Conservation (phyloP, 2,113 vertebrate species). For the human region GRCh38 chr21:24911501-24912000, state of each 20-base stretch:
- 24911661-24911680: not conserved
- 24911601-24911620: slow-evolving; percentile 2
- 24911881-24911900: not conserved
- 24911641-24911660: not conserved
- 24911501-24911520: slow-evolving; percentile 58
- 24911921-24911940: not conserved
- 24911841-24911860: not conserved
- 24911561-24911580: slow-evolving; percentile 45
- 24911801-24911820: not conserved
- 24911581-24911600: slow-evolving; percentile 18
- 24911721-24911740: not conserved
- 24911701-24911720: not conserved
- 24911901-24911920: not conserved
- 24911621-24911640: not conserved
- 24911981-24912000: not conserved
- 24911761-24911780: not conserved
- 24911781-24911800: not conserved
- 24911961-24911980: not conserved
- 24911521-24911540: slow-evolving; percentile 54
- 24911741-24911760: not conserved
- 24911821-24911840: not conserved
- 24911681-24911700: not conserved
- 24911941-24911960: not conserved
- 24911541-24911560: slow-evolving; percentile 50
- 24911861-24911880: not conserved